Percentiles rank a stretch among this genome's conserved stretches.
Conservation (phyloP, 2,888 invertebrate species). For the Alentia gelatinosa region DNA sequence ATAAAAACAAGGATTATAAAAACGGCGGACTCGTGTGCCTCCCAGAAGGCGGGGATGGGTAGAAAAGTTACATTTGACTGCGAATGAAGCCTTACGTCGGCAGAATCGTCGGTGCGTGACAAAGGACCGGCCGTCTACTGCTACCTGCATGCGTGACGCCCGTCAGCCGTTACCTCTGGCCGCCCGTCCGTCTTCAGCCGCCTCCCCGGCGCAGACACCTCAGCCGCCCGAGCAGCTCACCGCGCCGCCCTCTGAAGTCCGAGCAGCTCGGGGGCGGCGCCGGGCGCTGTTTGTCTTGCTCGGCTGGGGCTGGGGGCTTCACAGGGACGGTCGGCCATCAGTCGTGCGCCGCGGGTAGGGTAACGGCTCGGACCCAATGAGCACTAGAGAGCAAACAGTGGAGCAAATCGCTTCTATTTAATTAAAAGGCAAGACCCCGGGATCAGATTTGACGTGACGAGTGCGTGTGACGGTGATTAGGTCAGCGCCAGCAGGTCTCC, state of each 20-base stretch:
- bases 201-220: too few species aligned
- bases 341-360: background rate
- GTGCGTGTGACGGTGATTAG: background rate
- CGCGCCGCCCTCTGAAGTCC: background rate
- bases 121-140: too few species aligned
- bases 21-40: too few species aligned
- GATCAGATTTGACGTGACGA: too few species aligned
- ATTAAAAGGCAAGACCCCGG: background rate
- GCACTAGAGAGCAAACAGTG: background rate
- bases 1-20: too few species aligned
- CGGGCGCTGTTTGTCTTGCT: background rate
- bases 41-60: too few species aligned
- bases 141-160: too few species aligned
- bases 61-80: too few species aligned
- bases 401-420: background rate
- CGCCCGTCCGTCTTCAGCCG: background rate
- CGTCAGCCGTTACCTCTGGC: too few species aligned
- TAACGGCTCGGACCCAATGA: background rate
- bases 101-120: too few species aligned
- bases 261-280: background rate
- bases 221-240: background rate
- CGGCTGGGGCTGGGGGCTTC: background rate
- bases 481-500: background rate
- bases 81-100: too few species aligned
- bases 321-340: background rate